These are phyloP conservation scores for Cynopterus sphinx DNA, from an alignment of 2,797 vertebrate species.

Conservation along the genomic window DNA sequence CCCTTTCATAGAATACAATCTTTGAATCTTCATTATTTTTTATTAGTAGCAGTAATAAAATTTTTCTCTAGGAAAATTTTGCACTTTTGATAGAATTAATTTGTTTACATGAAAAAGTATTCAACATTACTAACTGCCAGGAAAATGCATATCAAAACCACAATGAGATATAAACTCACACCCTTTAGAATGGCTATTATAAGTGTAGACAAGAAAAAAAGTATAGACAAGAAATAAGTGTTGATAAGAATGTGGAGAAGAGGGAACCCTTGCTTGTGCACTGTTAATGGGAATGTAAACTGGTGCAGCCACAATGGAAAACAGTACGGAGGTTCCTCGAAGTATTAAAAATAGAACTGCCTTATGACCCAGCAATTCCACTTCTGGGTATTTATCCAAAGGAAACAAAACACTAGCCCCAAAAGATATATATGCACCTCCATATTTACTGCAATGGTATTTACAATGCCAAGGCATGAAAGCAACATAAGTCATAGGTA, in stretches of 20 bases:
- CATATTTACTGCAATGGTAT: neutral
- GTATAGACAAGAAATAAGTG: no score
- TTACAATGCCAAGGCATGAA: neutral
- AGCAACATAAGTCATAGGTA: neutral
- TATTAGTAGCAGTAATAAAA: constrained; percentile 1
- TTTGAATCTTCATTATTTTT: constrained; percentile 25
- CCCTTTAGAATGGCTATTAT: neutral
- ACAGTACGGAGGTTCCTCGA: neutral
- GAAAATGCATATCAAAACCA: neutral
- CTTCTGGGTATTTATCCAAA: neutral
- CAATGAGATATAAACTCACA: neutral
- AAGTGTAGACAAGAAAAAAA: neutral
- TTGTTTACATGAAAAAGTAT: neutral
- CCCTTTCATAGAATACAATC: neutral
- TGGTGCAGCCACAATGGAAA: neutral
- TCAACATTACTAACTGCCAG: neutral
- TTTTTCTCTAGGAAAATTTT: neutral
- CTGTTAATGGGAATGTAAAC: neutral
- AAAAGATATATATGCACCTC: neutral
- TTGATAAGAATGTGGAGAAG: neutral
- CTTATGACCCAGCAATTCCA: neutral
- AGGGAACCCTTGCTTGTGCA: neutral
- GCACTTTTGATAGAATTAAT: neutral
- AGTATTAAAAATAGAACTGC: neutral
- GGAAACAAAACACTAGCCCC: neutral